Base-by-base conservation (phyloP, 2,797 vertebrate species). In the Paedocypris micromegethes region DNA sequence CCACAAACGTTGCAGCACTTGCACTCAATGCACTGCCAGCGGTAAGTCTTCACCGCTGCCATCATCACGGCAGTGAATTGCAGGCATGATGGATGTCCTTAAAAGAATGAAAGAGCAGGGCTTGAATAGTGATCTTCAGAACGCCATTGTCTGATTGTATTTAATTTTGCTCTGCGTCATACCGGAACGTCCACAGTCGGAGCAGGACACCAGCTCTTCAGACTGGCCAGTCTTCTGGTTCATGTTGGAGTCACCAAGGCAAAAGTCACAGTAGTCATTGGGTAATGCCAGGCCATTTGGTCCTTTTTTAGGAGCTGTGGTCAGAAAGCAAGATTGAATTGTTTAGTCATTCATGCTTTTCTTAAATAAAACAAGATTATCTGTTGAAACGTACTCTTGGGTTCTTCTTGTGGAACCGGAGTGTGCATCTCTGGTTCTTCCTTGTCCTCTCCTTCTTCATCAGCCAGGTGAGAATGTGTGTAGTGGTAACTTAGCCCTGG, bases 11-110 rank as follows among this genome's bases (percentile, higher is more conserved):
- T 98, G 85, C 96, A 98, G 85, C 94, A 98, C 75, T 98, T 98
- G 91, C 96, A 98, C 86, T 98, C 96, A 4, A 98, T 98, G 85
- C 96, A 98, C 77, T 98, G 96, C 96, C 96, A 98, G 83, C 94
- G 94, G 74, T 98, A 98, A 0, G 94, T 97, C 89, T 96, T 98
- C 74, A 98, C 96, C 0, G 96, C 96, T 0, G 94, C 94, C 94
- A 97, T 97, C 96, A 97, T 97, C 81, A 95, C 94, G 0, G 93
- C 91, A 0, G 96, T 98, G 88, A 98, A 98, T 89, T 98, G 96
- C 80, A 98, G 89, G 82, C 95, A 98, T 6, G 96, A 95, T 0
- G 96, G 96, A 74, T 96, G 96, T 3, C 96, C 95, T 94, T 77
- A 44, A 3, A 6, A 52, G 6, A 9, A 3, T 4, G 2, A 53